Conservation (phyloP, 2,113 vertebrate genomes). For the Dinomys branickii region DNA sequence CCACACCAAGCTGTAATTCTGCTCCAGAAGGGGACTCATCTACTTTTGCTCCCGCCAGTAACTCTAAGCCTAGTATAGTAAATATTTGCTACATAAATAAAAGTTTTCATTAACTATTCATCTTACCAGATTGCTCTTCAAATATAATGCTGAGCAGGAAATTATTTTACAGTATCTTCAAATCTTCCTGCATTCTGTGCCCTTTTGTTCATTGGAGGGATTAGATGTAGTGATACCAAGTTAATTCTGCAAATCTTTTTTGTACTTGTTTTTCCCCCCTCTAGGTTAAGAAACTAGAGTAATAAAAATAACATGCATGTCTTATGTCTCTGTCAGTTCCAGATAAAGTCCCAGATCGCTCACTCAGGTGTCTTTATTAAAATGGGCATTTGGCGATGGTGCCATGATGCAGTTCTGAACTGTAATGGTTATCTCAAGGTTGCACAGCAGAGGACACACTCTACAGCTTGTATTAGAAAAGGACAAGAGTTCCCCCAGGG, state of each 20-base stretch:
- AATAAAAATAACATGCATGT: constrained; percentile 9
- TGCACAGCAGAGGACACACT: constrained; percentile 20
- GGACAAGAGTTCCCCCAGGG: constrained; percentile 9
- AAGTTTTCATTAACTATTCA: constrained; percentile 25
- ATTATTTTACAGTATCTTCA: background rate
- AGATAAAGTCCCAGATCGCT: constrained; percentile 22
- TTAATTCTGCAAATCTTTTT: constrained; percentile 21
- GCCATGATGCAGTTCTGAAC: constrained; percentile 27
- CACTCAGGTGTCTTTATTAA: constrained; percentile 48
- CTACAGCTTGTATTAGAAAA: constrained; percentile 46
- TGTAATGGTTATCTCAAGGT: constrained; percentile 49
- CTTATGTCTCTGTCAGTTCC: background rate
- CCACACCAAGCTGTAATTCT: background rate
- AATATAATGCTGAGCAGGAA: constrained; percentile 27
- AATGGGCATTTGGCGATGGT: background rate
- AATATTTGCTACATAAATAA: constrained; percentile 49
- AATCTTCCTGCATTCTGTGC: background rate
- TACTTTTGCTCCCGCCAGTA: background rate
- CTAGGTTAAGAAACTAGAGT: constrained; percentile 38
- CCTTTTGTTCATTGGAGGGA: constrained; percentile 13
- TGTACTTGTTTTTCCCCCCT: background rate
- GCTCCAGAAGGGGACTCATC: background rate
- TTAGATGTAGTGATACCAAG: background rate
- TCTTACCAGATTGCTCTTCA: constrained; percentile 18
- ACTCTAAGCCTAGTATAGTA: constrained; percentile 6